Percentiles rank a stretch among this genome's conserved stretches.
Conservation (phyloP, 35 echinoderm and acorn worm genomes). For the Lytechinus pictus region DNA sequence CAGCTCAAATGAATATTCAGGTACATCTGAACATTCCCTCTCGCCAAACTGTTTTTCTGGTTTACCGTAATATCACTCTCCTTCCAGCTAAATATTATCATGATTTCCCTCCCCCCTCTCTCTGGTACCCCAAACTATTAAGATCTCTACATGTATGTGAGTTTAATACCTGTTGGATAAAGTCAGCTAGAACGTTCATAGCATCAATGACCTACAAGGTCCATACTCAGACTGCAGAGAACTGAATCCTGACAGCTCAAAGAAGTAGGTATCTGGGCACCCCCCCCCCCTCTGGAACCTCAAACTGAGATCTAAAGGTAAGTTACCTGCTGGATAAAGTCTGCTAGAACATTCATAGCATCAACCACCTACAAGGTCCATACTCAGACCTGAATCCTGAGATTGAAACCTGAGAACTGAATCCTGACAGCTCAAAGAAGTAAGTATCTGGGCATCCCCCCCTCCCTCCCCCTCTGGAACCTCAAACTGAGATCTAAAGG, state of each 20-base stretch:
- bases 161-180: slow-evolving; percentile 75
- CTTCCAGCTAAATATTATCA: too few relatives aligned
- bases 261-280: too few relatives aligned
- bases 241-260: too few relatives aligned
- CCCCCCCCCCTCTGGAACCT: too few relatives aligned
- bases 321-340: slow-evolving; percentile 75
- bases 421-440: slow-evolving; percentile 71
- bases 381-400: slow-evolving; percentile 75
- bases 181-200: slow-evolving; percentile 51
- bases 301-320: background rate
- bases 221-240: slow-evolving; percentile 76
- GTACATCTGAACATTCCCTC: too few relatives aligned
- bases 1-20: too few relatives aligned
- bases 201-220: slow-evolving; percentile 71
- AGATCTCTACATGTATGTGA: background rate
- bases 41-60: too few relatives aligned
- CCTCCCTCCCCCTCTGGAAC: too few relatives aligned
- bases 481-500: background rate
- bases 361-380: slow-evolving; percentile 73
- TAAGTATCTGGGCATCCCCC: background rate
- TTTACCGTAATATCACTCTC: too few relatives aligned
- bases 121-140: background rate
- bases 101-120: too few relatives aligned
- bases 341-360: slow-evolving; percentile 52
- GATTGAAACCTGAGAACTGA: too few relatives aligned